Percentiles rank a stretch among this genome's conserved stretches.
These are phyloP conservation scores for Eulemur albifrons DNA, from an alignment of 2,797 vertebrate genomes.

Conservation along the genomic window DNA sequence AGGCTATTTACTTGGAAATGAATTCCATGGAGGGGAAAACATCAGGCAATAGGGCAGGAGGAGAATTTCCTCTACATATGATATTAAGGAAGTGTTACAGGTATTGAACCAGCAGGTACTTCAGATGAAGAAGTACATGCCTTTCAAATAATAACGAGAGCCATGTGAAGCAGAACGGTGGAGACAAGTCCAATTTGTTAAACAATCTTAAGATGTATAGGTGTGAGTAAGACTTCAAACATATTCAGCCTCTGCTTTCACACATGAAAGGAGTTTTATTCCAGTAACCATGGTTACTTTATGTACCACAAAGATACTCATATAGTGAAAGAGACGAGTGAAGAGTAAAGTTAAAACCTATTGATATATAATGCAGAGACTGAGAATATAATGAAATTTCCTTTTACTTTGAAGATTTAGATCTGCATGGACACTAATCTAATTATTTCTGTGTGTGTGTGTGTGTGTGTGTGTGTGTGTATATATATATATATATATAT, in stretches of 20 bases:
- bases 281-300: conserved; percentile 60
- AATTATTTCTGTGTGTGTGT: background rate
- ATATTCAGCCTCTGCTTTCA: conserved; percentile 50
- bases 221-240: conserved; percentile 52
- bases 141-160: conserved; percentile 50
- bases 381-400: background rate
- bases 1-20: conserved; percentile 71
- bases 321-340: conserved; percentile 21
- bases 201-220: conserved; percentile 44
- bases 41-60: conserved; percentile 54
- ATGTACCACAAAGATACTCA: conserved; percentile 17
- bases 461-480: background rate
- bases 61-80: conserved; percentile 61
- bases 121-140: conserved; percentile 49
- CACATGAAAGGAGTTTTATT: conserved; percentile 59
- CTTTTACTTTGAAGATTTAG: conserved; percentile 45
- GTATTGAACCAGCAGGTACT: conserved; percentile 56
- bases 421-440: background rate
- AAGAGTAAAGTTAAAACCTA: conserved; percentile 21
- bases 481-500: background rate
- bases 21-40: conserved; percentile 44
- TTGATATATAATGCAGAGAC: background rate
- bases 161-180: conserved; percentile 39
- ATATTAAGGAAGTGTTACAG: conserved; percentile 42
- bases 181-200: conserved; percentile 60